Evolutionary conservation across 1,140 invertebrate species (phyloP).

Genomic region (Lithobius niger): DNA sequence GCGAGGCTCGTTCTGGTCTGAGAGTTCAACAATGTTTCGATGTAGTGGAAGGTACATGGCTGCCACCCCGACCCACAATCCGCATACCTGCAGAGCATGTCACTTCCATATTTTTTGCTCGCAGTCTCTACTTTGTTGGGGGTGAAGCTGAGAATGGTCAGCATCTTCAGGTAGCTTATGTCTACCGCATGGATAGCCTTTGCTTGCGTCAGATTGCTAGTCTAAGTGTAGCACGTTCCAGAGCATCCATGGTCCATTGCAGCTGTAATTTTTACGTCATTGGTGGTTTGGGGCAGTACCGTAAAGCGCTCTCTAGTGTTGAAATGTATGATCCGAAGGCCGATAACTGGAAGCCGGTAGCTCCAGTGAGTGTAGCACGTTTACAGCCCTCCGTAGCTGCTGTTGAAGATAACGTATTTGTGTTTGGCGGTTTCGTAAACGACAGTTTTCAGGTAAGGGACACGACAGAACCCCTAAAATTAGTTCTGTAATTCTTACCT

Average conservation of each 20-base stretch:
- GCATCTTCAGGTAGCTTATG: neutral
- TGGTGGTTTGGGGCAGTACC: neutral
- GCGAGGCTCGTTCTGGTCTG: neutral
- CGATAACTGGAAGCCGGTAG: neutral
- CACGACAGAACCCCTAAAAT: too few relatives aligned
- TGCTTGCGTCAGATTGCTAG: neutral
- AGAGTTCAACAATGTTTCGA: neutral
- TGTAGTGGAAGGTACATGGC: neutral
- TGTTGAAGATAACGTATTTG: neutral
- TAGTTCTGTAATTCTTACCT: too few relatives aligned
- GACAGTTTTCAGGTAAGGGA: neutral
- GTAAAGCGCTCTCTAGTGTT: neutral
- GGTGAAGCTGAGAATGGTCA: neutral
- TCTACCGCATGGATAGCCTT: neutral
- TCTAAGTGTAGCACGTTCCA: neutral
- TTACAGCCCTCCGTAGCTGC: neutral
- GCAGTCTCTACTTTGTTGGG: neutral
- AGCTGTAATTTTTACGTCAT: neutral
- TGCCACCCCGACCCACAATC: neutral
- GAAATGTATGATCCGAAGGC: neutral
- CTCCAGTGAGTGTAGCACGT: neutral
- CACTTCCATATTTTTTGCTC: neutral
- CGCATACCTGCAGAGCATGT: neutral
- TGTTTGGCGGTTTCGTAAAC: neutral
- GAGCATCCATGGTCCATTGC: neutral